Base-by-base conservation (phyloP, 2,888 invertebrate species). In the Aporophyla lueneburgensis region DNA sequence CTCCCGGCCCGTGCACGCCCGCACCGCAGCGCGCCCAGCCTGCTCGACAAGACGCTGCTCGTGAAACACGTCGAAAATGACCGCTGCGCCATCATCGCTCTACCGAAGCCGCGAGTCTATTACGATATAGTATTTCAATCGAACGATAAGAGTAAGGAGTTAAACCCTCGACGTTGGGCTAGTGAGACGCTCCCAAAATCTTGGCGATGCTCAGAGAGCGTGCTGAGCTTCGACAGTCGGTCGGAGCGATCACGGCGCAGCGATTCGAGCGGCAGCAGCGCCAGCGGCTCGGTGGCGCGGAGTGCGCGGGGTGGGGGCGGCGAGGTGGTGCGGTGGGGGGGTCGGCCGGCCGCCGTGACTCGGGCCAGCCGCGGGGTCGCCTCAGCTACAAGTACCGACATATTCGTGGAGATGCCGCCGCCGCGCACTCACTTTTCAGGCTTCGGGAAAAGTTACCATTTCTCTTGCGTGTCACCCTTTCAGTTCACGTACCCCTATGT, bases 381-480 rank as follows among this genome's bases (percentile, higher is more conserved):
- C 93, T 94, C 94, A 91, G 94, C 95, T 94, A 95, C 83, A 59
- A 85, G 86, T 85, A 65, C 95, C 89, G 96, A 96, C 92, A 91
- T 96, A 89, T 94, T 91, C 91, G 93, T 96, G 89, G 94, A 94
- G 89, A 93, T 96, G 94, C 96, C 96, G 93, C 94, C 95, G 93
- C 92, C 94, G 92, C 94, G 94, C 93, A 93, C 95, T 88, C 96
- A 95, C 95, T 96, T 96, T 89, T 93, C 96, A 86, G 96, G 96
- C 94, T 96, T 96, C 92, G 96, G 96, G 91, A 96, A 96, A 87
- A 96, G 96, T 91, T 96, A 96, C 93, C 96, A 96, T 92, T 96
- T 94, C 96, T 96, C 96, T 93, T 96, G 96, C 92, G 96, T 96
- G 93, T 96, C 96, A 88, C 96, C 96, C 80, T 96, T 96, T 90